Percentiles rank a stretch among this genome's conserved stretches.
Evolutionary conservation across 2,113 vertebrate genomes (phyloP).

Genomic region (Jaculus jaculus): DNA sequence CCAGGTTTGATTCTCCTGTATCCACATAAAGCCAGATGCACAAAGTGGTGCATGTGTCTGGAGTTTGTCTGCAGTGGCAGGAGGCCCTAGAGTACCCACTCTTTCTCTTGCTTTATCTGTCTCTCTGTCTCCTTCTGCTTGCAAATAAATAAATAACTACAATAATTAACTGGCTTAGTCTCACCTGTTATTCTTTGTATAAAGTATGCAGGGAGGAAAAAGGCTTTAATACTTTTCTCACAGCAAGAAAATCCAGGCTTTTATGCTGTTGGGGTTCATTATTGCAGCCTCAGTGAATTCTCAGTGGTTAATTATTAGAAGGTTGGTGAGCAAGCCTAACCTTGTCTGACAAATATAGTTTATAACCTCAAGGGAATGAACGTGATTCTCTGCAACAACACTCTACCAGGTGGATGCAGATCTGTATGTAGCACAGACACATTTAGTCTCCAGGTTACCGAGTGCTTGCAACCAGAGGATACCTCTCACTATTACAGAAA

Average conservation of each 20-base stretch:
- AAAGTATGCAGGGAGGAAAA: not conserved
- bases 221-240: constrained; percentile 25
- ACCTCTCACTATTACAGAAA: not conserved
- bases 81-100: too few relatives aligned
- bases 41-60: too few relatives aligned
- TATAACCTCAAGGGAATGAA: constrained; percentile 10
- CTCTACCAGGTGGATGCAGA: not conserved
- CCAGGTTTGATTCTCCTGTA: too few relatives aligned
- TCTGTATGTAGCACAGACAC: not conserved
- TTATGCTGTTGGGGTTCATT: constrained; percentile 5
- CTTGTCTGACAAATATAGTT: not conserved
- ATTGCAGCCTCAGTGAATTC: not conserved
- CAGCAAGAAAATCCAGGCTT: not conserved
- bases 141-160: too few relatives aligned
- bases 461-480: not conserved
- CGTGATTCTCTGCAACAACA: not conserved
- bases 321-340: constrained; percentile 20
- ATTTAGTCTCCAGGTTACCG: not conserved
- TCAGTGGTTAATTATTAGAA: constrained; percentile 38
- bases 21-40: too few relatives aligned
- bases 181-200: constrained; percentile 12
- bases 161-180: not conserved
- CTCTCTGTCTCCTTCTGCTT: too few relatives aligned
- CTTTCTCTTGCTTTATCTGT: too few relatives aligned
- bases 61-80: too few relatives aligned